Evolutionary conservation across 1,140 invertebrate species (phyloP).

Genomic region (Scaptomyza montana): DNA sequence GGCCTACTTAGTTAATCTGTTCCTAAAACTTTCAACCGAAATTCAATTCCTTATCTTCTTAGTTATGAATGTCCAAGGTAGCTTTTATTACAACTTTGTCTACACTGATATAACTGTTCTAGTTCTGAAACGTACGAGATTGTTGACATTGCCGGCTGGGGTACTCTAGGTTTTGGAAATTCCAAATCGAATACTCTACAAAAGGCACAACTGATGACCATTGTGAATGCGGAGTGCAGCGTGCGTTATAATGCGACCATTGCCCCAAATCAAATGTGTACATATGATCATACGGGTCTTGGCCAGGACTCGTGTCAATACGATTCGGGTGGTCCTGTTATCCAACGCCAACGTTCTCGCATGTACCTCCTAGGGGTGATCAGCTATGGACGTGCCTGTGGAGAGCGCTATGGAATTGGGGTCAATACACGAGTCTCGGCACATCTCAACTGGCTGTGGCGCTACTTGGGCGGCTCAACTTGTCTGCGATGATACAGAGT

Average conservation of each 20-base stretch:
- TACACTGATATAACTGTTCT: background rate
- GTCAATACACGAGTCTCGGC: slow-evolving; percentile 88
- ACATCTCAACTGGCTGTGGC: slow-evolving; percentile 87
- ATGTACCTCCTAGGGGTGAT: slow-evolving; percentile 86
- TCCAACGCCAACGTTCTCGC: slow-evolving; percentile 46
- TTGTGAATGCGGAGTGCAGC: slow-evolving; percentile 54
- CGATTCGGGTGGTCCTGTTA: slow-evolving; percentile 78
- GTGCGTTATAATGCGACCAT: slow-evolving; percentile 55
- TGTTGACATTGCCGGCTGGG: slow-evolving; percentile 76
- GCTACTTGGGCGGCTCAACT: slow-evolving; percentile 46
- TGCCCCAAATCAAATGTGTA: slow-evolving; percentile 57
- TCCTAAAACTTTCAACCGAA: background rate
- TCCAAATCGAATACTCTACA: slow-evolving; percentile 71
- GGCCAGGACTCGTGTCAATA: slow-evolving; percentile 77
- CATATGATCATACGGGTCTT: slow-evolving; percentile 56
- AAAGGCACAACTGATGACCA: slow-evolving; percentile 63
- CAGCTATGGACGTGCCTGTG: slow-evolving; percentile 87
- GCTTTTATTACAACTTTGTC: background rate
- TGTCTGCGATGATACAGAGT: slow-evolving; percentile 49
- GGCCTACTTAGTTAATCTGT: background rate
- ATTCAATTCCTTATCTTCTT: background rate
- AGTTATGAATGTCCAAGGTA: background rate
- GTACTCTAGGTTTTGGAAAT: slow-evolving; percentile 62
- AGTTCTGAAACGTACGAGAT: slow-evolving; percentile 38
- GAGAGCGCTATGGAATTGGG: slow-evolving; percentile 84